Evolutionary conservation across 2,888 invertebrate genomes (phyloP), one percentile per base, ranked within the genome.

Genomic region (Limnephilus auricula): DNA sequence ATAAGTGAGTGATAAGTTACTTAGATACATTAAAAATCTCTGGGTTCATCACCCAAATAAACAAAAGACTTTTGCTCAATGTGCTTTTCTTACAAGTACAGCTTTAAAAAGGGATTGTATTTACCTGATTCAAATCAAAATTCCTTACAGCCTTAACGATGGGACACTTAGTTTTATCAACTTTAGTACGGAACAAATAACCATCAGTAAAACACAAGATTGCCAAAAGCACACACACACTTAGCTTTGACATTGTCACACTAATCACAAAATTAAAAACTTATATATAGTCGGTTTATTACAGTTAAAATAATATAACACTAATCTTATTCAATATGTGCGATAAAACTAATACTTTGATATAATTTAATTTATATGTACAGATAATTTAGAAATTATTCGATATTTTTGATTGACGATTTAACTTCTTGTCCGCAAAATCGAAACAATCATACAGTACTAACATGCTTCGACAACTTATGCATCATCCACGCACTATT

Each of bases 141-240:
- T 98, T 98, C 82, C 97, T 96, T 89, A 97, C 97, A 30, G 98
- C 98, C 94, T 97, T 97, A 93, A 98, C 98, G 96, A 96, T 96
- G 0, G 92, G 93, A 79, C 93, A 92, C 90, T 92, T 92, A 31
- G 92, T 92, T 80, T 92, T 92, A 90, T 93, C 93, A 50, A 92
- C 92, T 78, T 83, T 90, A 6, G 2, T 40, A 15, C 82, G n/a
- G 30, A 89, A 89, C 89, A 89, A 25, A 88, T 89, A 91, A 65
- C 86, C 84, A 84, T 92, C 86, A 78, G 78, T 25, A 4, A 30
- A 78, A 86, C 86, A 86, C 32, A 86, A 86, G 31, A 65, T 32
- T 5, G 32, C 10, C 50, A 86, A 31, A 86, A 86, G 65, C 25
- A 86, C 31, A 30, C 30, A 65, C 4, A 65, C 50, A 31, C 6